Conservation (phyloP, 2,888 invertebrate genomes). For the Apodemia duryi region DNA sequence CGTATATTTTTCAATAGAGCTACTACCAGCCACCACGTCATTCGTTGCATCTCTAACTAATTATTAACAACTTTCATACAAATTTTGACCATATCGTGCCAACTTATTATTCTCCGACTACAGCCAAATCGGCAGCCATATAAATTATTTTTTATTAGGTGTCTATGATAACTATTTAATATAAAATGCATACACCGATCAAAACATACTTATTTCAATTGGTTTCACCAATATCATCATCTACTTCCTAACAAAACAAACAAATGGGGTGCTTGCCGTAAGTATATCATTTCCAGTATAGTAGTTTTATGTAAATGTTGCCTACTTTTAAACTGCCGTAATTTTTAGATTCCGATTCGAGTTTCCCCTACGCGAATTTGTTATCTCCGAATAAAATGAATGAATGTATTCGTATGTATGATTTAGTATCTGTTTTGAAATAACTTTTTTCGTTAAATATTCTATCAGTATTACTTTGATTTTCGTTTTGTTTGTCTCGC, state of each 20-base stretch:
- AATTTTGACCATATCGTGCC: too few species aligned
- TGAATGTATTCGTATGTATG: constrained; percentile 66
- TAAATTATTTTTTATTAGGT: too few species aligned
- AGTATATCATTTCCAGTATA: constrained; percentile 71
- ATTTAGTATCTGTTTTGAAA: constrained; percentile 60
- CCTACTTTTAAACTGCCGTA: constrained; percentile 79
- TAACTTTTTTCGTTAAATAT: constrained; percentile 36
- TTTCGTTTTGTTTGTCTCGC: constrained; percentile 10
- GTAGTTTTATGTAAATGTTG: constrained; percentile 75
- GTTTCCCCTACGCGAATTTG: constrained; percentile 67
- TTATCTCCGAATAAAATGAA: constrained; percentile 68
- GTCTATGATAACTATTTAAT: too few species aligned
- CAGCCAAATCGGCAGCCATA: too few species aligned
- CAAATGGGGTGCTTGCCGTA: constrained; percentile 50
- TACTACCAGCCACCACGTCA: too few species aligned
- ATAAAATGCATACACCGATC: neutral
- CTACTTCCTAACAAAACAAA: constrained; percentile 48
- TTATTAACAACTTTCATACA: too few species aligned
- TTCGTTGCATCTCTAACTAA: too few species aligned
- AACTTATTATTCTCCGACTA: too few species aligned
- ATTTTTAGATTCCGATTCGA: constrained; percentile 76
- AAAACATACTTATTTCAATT: constrained; percentile 19
- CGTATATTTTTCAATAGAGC: too few species aligned
- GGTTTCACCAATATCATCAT: constrained; percentile 16
- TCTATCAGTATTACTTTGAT: constrained; percentile 22